Conservation (phyloP, 2,113 vertebrate genomes). For the Falco punctatus region DNA sequence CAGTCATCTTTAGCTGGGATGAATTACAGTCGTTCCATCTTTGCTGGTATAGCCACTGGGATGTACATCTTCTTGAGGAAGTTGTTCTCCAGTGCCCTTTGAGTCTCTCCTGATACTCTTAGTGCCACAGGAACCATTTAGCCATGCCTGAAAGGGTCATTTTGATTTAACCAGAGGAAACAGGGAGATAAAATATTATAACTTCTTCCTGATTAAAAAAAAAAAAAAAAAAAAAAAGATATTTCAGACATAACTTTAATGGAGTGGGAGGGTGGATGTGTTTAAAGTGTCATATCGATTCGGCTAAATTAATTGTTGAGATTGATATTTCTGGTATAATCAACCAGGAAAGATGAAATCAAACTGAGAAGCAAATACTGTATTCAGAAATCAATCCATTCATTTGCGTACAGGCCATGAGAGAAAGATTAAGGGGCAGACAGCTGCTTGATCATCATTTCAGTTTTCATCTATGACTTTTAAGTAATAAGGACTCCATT, state of each 20-base stretch:
- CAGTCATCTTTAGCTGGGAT: neutral
- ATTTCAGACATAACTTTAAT: neutral
- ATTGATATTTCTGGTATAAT: neutral
- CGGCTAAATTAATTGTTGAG: neutral
- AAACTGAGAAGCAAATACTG: neutral
- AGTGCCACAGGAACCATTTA: neutral
- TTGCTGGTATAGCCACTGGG: neutral
- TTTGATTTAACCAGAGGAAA: neutral
- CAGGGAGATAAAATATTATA: neutral
- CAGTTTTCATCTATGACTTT: neutral
- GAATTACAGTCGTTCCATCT: neutral
- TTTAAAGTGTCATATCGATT: neutral
- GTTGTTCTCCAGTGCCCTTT: neutral
- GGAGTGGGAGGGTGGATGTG: neutral
- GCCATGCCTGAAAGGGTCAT: neutral
- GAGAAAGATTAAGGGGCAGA: neutral
- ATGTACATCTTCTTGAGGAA: neutral
- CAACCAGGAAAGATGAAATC: neutral
- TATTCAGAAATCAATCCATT: neutral
- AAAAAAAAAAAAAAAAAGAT: neutral
- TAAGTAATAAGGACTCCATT: neutral
- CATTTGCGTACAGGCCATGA: rapidly evolving
- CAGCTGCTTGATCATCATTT: neutral
- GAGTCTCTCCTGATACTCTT: neutral
- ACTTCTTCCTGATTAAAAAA: neutral